phyloP scores from a whole-genome alignment of 2,113 vertebrate genomes.

The Hypanus sabinus region DNA sequence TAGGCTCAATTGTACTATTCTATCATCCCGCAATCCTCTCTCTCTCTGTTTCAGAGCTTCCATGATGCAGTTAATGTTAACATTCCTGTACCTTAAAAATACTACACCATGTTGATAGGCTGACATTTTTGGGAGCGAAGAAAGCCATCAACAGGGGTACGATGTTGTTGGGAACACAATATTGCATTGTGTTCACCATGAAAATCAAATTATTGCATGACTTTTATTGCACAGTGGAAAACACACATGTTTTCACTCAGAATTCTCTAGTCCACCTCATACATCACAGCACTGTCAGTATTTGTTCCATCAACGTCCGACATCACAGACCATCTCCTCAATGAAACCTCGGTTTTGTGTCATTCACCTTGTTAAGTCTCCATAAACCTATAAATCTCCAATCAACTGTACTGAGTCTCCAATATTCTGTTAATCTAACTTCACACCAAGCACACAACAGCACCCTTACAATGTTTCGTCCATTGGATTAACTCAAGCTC shows the following conservation, averaged over 20 bases:
- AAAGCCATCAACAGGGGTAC: neutral
- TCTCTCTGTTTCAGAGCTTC: neutral
- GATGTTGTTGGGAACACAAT: neutral
- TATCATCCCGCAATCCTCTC: neutral
- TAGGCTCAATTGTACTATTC: neutral
- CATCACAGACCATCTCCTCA: neutral
- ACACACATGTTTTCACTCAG: neutral
- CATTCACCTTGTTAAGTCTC: neutral
- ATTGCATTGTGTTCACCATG: too few species aligned
- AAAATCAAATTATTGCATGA: neutral
- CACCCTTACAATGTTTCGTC: neutral
- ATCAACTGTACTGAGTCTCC: neutral
- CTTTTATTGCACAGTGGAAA: too few species aligned
- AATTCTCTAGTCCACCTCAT: neutral
- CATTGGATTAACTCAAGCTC: neutral
- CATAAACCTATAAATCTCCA: neutral
- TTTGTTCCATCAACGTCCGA: neutral
- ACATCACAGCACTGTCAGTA: neutral
- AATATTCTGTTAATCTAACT: neutral
- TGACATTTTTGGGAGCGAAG: neutral
- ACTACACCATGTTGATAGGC: neutral
- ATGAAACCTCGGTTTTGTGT: neutral
- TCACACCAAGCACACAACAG: neutral
- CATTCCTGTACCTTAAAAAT: neutral
- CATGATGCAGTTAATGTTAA: neutral